Base-by-base conservation (phyloP, 2,888 invertebrate species). In the Netelia virgata region DNA sequence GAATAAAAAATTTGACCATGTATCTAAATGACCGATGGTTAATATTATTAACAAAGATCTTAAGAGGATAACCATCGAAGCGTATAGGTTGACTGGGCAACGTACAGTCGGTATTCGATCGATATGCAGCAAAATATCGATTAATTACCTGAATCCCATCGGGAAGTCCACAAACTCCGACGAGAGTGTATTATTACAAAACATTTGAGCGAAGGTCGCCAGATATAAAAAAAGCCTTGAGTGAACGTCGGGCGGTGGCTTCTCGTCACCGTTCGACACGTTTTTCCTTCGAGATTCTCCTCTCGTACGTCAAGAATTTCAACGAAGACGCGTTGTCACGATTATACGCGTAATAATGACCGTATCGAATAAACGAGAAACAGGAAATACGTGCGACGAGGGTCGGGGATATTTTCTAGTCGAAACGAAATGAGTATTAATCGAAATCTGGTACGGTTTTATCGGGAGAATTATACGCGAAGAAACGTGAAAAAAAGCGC, bases 321-420 rank as follows among this genome's bases (percentile, higher is more conserved):
- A 47, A 8, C 10, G 43, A 66, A 23, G 55, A 55, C 28, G 53
- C 28, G 70, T 41, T 23, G 47, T 70, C 63, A 63, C 63, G 41
- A 41, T 57, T 75, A 41, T 66, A 28, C 28, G 66, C 23, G 43
- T 41, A 69, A 78, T 70, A 41, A 78, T 18, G 50, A 57, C 36
- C 63, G 16, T 28, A 53, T 70, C 55, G 14, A 78, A 78, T 63
- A 14, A 1, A 47, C 72, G 57, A 79, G 59, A 41, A 79, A 79
- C 72, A 79, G 63, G 72, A 79, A 72, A 78, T 41, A 28, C 61
- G 28, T 11, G 61, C 14, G 16, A 55, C 23, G n/a, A 55, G 43
- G 9, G 70, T 20, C 41, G 23, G 8, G 1, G 10, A 69, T n/a
- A 64, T 79, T 55, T 2, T 43, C 64, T 20, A 28, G 3, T 55